Evolutionary conservation across 2,888 invertebrate species (phyloP), one percentile per base, ranked within the genome.

Genomic region (Plebejus argus): DNA sequence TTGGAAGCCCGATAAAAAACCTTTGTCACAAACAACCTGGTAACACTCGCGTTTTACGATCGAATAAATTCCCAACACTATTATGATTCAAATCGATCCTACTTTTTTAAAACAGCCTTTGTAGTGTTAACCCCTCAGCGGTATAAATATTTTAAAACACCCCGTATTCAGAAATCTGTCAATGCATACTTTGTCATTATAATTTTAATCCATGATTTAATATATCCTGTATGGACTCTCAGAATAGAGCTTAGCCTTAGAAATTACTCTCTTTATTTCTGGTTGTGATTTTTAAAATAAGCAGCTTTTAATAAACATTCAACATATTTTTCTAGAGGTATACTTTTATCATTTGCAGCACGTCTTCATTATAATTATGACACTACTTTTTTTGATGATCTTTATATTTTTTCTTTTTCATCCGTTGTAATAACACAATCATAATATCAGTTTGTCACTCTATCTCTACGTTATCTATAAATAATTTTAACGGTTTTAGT

Each of bases 21-120:
- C 88, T 91, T 92, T 91, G 92, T 92, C 91, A 91, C 90, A 88
- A 86, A 89, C 87, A 88, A 86, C 87, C 86, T 86, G 87, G 89
- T 86, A 90, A 90, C 91, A 90, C 92, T 89, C 86, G 82, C 84
- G 85, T 87, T 93, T 94, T 94, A 94, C 89, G 93, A 93, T 85
- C 91, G 89, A 92, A 94, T 94, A 94, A 93, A 93, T 94, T 93
- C 91, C 87, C 86, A 92, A 92, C 89, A 91, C 93, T 91, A 94
- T 94, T 94, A 93, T 93, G 88, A 94, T 94, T 94, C 92, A 94
- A 93, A 94, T 93, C 86, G 87, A 84, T 85, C 84, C 89, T 89
- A 88, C 90, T 89, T 90, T 89, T 49, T 45, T 23, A 74, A 74
- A 74, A 74, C 45, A 53, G 6, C 45, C 53, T 53, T 74, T 74